Evolutionary conservation across 2,888 invertebrate genomes (phyloP).

Genomic region (Macrophya alboannulata): DNA sequence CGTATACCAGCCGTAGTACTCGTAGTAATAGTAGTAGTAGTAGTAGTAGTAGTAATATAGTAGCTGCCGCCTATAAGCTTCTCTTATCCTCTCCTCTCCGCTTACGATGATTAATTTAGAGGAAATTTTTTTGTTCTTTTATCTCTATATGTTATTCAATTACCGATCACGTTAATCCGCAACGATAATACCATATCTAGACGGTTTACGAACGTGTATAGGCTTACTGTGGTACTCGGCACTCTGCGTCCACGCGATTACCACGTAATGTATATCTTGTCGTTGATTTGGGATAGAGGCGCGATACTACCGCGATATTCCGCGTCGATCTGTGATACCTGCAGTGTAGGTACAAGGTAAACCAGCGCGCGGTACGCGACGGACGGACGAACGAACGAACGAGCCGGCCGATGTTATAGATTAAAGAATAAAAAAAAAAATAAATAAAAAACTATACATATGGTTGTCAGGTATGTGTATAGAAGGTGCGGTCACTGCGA

Average conservation of each 20-base stretch:
- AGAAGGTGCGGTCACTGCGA: conserved; percentile 75
- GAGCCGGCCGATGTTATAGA: too few relatives aligned
- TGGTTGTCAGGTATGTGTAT: conserved; percentile 21
- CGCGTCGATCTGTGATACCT: not conserved
- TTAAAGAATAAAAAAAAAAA: too few relatives aligned
- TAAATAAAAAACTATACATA: too few relatives aligned
- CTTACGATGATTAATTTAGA: not conserved
- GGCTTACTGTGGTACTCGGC: too few relatives aligned
- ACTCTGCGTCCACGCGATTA: too few relatives aligned
- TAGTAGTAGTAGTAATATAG: not conserved
- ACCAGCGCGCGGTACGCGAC: not conserved
- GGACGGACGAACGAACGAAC: conserved; percentile 32
- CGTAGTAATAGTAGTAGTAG: not conserved
- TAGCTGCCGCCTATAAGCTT: not conserved
- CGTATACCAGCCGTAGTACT: not conserved
- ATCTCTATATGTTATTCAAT: not conserved
- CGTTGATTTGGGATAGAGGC: too few relatives aligned
- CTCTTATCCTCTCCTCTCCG: not conserved
- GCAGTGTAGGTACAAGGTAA: too few relatives aligned
- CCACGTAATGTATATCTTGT: too few relatives aligned
- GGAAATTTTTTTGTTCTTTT: not conserved
- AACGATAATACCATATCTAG: not conserved
- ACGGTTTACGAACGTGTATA: not conserved
- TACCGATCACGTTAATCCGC: not conserved
- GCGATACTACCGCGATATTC: not conserved